Conservation (phyloP, 2,888 invertebrate genomes). For the Taenaris catops region DNA sequence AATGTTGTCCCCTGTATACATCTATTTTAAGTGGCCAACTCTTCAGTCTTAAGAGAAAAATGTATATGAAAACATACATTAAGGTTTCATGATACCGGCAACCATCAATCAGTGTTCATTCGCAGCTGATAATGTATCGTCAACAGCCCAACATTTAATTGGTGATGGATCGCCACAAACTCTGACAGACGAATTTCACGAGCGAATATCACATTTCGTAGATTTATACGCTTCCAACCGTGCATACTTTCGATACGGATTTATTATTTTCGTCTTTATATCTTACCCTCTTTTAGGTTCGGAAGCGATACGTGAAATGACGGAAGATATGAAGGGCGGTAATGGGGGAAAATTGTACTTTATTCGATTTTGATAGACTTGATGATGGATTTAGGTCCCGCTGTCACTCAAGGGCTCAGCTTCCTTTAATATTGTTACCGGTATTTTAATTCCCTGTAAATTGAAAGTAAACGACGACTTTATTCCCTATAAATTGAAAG, state of each 20-base stretch:
- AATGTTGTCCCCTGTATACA: no score
- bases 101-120: conserved; percentile 67
- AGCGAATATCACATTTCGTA: conserved; percentile 47
- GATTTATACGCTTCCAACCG: conserved; percentile 54
- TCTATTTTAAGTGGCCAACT: no score
- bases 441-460: no score
- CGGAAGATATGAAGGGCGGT: conserved; percentile 75
- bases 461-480: no score
- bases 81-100: conserved; percentile 50
- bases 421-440: conserved; percentile 23
- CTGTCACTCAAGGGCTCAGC: conserved; percentile 46
- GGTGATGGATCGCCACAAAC: conserved; percentile 63
- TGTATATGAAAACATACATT: conserved; percentile 30
- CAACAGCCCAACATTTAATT: conserved; percentile 71
- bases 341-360: conserved; percentile 76
- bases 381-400: conserved; percentile 64
- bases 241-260: conserved; percentile 72
- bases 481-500: no score
- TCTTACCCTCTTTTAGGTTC: conserved; percentile 67
- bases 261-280: conserved; percentile 73
- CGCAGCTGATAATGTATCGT: conserved; percentile 67
- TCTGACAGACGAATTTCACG: conserved; percentile 51
- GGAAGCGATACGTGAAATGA: conserved; percentile 78
- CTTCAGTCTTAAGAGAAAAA: no score
- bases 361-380: conserved; percentile 78